Conservation (phyloP, 64 coral and sea anemone genomes). For the Orbicella faveolata region DNA sequence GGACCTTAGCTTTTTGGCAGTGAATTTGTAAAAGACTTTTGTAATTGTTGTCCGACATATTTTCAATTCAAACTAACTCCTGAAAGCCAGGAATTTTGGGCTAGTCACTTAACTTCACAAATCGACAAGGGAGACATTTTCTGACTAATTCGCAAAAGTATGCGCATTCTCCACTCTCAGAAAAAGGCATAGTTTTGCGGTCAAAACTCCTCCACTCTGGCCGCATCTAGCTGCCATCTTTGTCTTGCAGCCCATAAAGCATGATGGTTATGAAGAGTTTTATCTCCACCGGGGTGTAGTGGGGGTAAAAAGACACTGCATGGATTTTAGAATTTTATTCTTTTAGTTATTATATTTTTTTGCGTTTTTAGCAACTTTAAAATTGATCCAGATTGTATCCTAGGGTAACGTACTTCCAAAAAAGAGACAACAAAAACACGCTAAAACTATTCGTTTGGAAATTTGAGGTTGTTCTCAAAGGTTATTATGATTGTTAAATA, state of each 20-base stretch:
- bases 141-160: background rate
- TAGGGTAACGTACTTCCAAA: too few relatives aligned
- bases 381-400: too few relatives aligned
- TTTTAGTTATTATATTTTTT: too few relatives aligned
- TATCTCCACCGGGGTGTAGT: background rate
- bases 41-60: background rate
- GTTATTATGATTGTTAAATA: background rate
- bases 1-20: constrained; percentile 30
- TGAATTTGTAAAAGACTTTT: constrained; percentile 38
- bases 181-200: constrained; percentile 29
- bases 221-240: constrained; percentile 7
- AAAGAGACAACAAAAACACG: too few relatives aligned
- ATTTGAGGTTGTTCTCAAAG: background rate
- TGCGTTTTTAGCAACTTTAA: too few relatives aligned
- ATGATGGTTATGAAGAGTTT: background rate
- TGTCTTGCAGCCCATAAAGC: background rate
- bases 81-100: background rate
- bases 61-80: background rate
- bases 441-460: too few relatives aligned
- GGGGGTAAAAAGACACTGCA: too few relatives aligned
- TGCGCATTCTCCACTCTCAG: background rate
- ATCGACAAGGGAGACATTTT: background rate
- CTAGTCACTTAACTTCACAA: background rate
- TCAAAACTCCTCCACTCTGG: background rate
- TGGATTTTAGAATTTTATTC: too few relatives aligned